Percentiles rank a stretch among this genome's conserved stretches.
Conservation (phyloP, 2,797 vertebrate species). For the Phoeniculus purpureus region DNA sequence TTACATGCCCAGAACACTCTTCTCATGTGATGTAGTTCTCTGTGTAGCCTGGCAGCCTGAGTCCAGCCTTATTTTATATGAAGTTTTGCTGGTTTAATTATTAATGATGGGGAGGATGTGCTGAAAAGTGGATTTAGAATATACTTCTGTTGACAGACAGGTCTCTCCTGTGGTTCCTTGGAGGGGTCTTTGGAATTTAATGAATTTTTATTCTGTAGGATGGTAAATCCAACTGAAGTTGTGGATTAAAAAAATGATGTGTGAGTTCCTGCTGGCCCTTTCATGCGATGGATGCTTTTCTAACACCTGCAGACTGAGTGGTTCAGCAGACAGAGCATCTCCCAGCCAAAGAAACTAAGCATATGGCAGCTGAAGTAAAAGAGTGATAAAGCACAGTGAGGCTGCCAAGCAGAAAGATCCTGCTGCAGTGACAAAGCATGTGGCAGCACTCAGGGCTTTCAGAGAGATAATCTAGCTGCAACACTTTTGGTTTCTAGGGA, state of each 20-base stretch:
- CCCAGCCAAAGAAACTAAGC: background rate
- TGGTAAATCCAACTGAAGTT: background rate
- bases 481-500: background rate
- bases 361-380: background rate
- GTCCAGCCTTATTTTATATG: background rate
- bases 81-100: background rate
- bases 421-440: slow-evolving; percentile 4
- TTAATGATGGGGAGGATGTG: background rate
- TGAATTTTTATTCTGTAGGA: background rate
- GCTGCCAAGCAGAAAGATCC: slow-evolving; percentile 38
- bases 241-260: background rate
- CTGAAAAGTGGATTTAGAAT: background rate
- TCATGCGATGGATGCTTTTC: background rate
- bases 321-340: background rate
- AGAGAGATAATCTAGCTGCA: background rate
- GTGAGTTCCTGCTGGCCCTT: background rate
- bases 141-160: background rate
- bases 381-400: slow-evolving; percentile 1
- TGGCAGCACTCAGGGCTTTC: background rate
- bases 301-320: background rate
- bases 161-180: background rate
- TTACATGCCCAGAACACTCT: background rate
- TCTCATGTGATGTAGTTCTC: background rate
- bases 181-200: background rate
- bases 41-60: background rate